Evolutionary conservation across 2,888 invertebrate species (phyloP).

Genomic region (Oxystoma pomonae): DNA sequence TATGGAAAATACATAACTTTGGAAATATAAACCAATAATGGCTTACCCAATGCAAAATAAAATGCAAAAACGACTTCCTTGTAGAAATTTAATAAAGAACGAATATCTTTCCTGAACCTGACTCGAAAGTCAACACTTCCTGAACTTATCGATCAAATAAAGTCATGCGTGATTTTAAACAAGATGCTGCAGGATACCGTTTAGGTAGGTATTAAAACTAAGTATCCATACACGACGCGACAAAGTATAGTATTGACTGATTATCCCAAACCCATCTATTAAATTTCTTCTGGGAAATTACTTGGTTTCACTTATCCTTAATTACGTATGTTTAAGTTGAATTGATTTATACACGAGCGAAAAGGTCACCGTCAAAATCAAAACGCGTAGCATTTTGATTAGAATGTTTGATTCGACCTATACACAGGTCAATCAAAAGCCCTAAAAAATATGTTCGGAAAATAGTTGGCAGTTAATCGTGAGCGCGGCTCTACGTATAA

Average conservation of each 20-base stretch:
- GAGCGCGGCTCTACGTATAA: neutral
- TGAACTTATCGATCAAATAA: neutral
- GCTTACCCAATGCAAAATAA: too few relatives aligned
- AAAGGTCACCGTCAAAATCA: neutral
- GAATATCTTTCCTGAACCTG: neutral
- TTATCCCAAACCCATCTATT: neutral
- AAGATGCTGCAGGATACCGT: neutral
- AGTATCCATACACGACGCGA: neutral
- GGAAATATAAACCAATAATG: too few relatives aligned
- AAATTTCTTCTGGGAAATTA: neutral
- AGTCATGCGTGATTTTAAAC: neutral
- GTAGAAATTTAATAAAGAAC: too few relatives aligned
- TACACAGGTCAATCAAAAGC: neutral
- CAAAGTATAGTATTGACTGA: neutral
- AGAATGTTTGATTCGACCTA: too few relatives aligned
- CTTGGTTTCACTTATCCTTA: neutral
- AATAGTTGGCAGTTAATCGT: too few relatives aligned
- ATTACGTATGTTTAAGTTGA: neutral
- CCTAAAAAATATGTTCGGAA: too few relatives aligned
- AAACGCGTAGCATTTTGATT: neutral
- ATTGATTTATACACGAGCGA: neutral
- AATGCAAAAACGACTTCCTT: too few relatives aligned
- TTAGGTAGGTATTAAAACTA: too few relatives aligned
- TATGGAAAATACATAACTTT: too few relatives aligned
- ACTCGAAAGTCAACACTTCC: neutral